phyloP scores from a whole-genome alignment of 2,113 vertebrate species.

The Chauna torquata region DNA sequence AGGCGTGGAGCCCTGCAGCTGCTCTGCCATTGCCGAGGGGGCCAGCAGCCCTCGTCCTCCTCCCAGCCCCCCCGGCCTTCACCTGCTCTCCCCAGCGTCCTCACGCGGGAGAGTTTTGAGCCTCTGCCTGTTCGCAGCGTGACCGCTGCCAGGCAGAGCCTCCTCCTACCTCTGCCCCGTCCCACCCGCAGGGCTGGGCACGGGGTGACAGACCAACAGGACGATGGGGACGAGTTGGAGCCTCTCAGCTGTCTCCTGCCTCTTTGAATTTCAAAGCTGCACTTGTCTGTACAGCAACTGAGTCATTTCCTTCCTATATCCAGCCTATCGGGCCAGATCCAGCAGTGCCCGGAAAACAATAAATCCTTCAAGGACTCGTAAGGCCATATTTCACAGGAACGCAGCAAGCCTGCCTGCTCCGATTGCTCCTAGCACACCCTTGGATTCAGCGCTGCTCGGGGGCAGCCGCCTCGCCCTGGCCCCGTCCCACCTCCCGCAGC shows the following conservation, averaged over 20 bases:
- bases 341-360: slow-evolving; percentile 58
- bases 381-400: slow-evolving; percentile 45
- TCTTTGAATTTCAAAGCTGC: slow-evolving; percentile 50
- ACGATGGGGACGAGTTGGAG: not conserved
- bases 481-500: rapidly evolving
- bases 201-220: not conserved
- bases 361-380: slow-evolving; percentile 57
- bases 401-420: not conserved
- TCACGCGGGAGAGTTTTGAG: rapidly evolving
- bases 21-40: not conserved
- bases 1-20: not conserved
- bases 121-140: rapidly evolving
- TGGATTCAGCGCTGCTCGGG: not conserved
- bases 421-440: not conserved
- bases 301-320: slow-evolving; percentile 70
- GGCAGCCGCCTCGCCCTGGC: not conserved
- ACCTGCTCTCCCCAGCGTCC: not conserved
- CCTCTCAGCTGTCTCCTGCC: slow-evolving; percentile 42
- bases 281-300: slow-evolving; percentile 67
- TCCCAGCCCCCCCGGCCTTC: not conserved
- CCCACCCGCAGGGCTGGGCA: not conserved
- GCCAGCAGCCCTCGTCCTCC: not conserved
- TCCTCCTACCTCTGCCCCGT: not conserved
- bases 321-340: slow-evolving; percentile 34
- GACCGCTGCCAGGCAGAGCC: not conserved